Conservation (phyloP, 2,113 vertebrate species). For the Poeciliopsis retropinna region DNA sequence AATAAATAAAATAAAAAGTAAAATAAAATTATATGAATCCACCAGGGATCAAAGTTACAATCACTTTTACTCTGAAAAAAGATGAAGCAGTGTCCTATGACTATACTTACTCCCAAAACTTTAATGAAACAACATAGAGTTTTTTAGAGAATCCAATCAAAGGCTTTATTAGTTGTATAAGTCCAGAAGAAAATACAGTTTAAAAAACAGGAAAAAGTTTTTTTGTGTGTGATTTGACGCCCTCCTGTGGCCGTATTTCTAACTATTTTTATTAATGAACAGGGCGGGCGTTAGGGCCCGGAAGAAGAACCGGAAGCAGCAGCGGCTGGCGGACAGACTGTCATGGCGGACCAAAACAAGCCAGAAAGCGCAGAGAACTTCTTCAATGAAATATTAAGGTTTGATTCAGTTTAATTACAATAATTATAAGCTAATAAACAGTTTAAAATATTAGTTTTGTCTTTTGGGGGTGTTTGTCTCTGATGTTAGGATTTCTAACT, state of each 20-base stretch:
- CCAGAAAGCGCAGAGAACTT: conserved; percentile 5
- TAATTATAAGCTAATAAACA: accelerated
- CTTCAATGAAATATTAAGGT: conserved; percentile 73
- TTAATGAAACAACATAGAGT: no score
- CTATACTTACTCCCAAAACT: no score
- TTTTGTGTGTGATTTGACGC: not conserved
- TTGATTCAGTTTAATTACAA: accelerated
- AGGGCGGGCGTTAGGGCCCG: conserved; percentile 39
- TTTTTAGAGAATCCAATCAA: no score
- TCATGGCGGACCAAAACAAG: conserved; percentile 73
- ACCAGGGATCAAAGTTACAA: no score
- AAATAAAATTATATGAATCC: no score
- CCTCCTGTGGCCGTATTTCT: conserved; percentile 16
- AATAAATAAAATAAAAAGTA: no score
- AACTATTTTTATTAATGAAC: accelerated
- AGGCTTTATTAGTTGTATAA: no score
- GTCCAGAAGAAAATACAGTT: no score
- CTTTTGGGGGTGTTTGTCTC: accelerated
- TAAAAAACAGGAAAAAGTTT: no score
- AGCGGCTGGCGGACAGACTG: not conserved
- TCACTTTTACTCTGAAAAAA: no score
- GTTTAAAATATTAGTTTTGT: accelerated
- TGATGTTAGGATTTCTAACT: not conserved
- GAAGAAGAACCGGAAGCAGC: not conserved
- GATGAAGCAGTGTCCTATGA: no score